phyloP scores from a whole-genome alignment of 1,140 invertebrate genomes.

The Calosoma granatense region DNA sequence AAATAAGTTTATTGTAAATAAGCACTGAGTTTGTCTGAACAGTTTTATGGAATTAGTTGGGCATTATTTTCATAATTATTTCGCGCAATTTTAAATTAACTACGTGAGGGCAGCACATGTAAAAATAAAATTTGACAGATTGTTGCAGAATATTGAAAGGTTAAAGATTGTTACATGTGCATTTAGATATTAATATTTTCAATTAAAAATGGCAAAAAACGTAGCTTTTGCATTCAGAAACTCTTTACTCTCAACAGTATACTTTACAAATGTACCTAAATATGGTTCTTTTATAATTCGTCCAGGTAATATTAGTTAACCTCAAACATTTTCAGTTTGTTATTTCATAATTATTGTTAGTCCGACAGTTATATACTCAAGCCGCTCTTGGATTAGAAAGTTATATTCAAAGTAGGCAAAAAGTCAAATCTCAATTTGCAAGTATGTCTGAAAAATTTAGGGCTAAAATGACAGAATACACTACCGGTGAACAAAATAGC shows the following conservation, averaged over 20 bases:
- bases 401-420: constrained; percentile 42
- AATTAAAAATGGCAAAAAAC: constrained; percentile 3
- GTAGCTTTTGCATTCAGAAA: not conserved
- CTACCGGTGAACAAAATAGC: constrained; percentile 26
- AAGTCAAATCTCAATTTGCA: constrained; percentile 43
- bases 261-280: not conserved
- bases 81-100: too few relatives aligned
- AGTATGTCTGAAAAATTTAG: constrained; percentile 52
- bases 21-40: too few relatives aligned
- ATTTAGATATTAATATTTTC: too few relatives aligned
- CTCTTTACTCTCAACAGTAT: not conserved
- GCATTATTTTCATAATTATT: too few relatives aligned
- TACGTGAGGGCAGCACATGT: too few relatives aligned
- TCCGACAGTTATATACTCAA: constrained; percentile 40
- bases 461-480: constrained; percentile 53
- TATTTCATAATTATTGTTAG: constrained; percentile 8
- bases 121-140: too few relatives aligned
- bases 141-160: too few relatives aligned
- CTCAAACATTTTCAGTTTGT: not conserved
- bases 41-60: too few relatives aligned
- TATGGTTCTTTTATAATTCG: not conserved
- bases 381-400: constrained; percentile 46
- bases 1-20: too few relatives aligned
- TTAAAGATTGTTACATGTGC: too few relatives aligned
- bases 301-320: not conserved